Evolutionary conservation across 2,113 vertebrate species (phyloP), one percentile per base, ranked within the genome.

Genomic region (Cephalopterus ornatus): DNA sequence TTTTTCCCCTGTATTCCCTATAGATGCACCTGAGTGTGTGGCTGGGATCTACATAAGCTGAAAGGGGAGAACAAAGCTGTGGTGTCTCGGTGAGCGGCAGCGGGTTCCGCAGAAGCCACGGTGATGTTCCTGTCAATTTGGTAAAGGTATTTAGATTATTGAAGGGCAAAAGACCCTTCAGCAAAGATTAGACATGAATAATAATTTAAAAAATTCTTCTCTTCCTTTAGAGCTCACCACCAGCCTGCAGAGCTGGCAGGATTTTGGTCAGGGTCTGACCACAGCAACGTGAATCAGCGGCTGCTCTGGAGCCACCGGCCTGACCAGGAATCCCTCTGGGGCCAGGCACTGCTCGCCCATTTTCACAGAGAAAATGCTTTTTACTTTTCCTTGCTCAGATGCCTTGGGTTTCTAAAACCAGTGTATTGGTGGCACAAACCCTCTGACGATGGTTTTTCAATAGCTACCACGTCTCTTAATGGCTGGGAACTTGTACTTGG

Each of bases 171-270:
- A 91, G 59, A 78, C 58, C 79, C 84, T 80, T 80, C 93, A 94
- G 96, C 83, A 65, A 92, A 95, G 88, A 93, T 96, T 68, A 93
- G 77, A 70, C 8, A 2, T 47, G 78, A 89, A 35, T 37, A 92
- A 91, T 76, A 79, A 88, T 6, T 6, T 13, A 9, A 49, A 55
- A 89, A 91, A 70, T 8, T 18, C 42, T 86, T 85, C 32, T 33
- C 35, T 73, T 88, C 15, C 0, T 46, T 8, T 6, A 16, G 72
- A 75, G 37, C 59, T 53, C 4, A 24, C 49, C n/a, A n/a, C n/a
- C n/a, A 73, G 75, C 23, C 46, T 0, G 0, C 42, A 0, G 50
- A 59, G 70, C 52, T 3, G 2, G 52, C 0, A 0, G 66, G 32
- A 72, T 70, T 89, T 77, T 2, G 7, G 27, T 27, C 66, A 2